A percentile compares a stretch with the other conserved stretches of the same genome.
Conservation (phyloP, 2,888 invertebrate genomes). For the Lasioglossum calceatum region DNA sequence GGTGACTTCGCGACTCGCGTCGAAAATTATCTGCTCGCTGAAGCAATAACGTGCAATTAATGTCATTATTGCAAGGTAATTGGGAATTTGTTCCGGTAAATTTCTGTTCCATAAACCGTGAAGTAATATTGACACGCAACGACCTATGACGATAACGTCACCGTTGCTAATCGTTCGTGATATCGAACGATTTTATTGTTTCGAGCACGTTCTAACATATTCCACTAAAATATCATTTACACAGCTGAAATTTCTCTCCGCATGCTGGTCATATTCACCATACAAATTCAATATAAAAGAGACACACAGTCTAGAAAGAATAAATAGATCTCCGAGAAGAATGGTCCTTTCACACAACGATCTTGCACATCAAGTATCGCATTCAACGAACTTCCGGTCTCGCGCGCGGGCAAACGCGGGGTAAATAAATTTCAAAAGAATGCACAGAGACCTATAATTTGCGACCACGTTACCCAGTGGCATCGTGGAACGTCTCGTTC, state of each 20-base stretch:
- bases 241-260: no score
- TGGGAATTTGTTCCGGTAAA: constrained; percentile 54
- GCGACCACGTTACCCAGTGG: not conserved
- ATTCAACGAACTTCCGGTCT: not conserved
- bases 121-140: constrained; percentile 43
- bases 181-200: not conserved
- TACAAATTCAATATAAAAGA: not conserved
- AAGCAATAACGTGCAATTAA: constrained; percentile 55
- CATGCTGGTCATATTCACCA: no score
- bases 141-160: constrained; percentile 10
- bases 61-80: constrained; percentile 53
- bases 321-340: not conserved
- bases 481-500: not conserved
- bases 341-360: not conserved
- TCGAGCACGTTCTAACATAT: not conserved
- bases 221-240: not conserved
- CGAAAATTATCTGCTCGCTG: constrained; percentile 50
- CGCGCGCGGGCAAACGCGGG: not conserved
- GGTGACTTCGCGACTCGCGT: constrained; percentile 42
- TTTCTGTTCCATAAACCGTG: constrained; percentile 43
- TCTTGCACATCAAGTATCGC: not conserved
- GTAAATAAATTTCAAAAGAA: not conserved
- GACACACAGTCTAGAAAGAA: not conserved
- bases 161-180: not conserved
- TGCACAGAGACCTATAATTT: not conserved